Percentiles rank a stretch among this genome's conserved stretches.
These are phyloP conservation scores for Caenorhabditis elegans DNA, from an alignment of 1,140 invertebrate species.

Conservation along the genomic window WBcel235 BX284605.5:6201001-6201500, in stretches of 20 bases:
- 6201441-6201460: too few species aligned
- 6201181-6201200: neutral
- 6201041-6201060: neutral
- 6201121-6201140: slow-evolving; percentile 38
- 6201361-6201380: too few species aligned
- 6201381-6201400: too few species aligned
- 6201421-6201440: too few species aligned
- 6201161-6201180: slow-evolving; percentile 42
- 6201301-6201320: neutral
- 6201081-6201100: neutral
- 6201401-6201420: too few species aligned
- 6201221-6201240: slow-evolving; percentile 23
- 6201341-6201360: too few species aligned
- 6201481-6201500: slow-evolving; percentile 58
- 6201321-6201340: neutral
- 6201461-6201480: neutral
- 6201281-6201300: slow-evolving; percentile 8
- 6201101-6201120: slow-evolving; percentile 42
- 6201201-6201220: neutral
- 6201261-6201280: neutral
- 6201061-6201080: neutral
- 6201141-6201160: slow-evolving; percentile 41
- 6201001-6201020: slow-evolving; percentile 24
- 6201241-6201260: neutral
- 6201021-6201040: neutral